Evolutionary conservation across 2,888 invertebrate species (phyloP).

Genomic region (Apeira syringaria): DNA sequence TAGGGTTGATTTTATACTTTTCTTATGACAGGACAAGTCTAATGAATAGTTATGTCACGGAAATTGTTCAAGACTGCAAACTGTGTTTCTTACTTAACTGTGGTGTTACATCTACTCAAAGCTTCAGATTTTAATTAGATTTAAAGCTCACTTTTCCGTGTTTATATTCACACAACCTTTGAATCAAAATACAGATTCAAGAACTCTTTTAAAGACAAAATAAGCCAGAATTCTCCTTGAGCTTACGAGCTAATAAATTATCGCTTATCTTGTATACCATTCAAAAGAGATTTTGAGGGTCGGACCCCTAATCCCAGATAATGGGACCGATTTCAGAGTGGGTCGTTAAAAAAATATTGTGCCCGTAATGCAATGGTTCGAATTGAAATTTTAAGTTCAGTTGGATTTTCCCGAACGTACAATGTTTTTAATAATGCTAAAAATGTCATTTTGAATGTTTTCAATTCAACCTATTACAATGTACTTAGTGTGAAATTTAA

Average conservation of each 20-base stretch:
- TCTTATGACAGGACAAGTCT: too few species aligned
- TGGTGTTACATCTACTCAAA: too few species aligned
- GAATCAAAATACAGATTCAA: constrained; percentile 1
- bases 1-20: too few species aligned
- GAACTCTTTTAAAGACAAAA: constrained; percentile 14
- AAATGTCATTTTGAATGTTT: too few species aligned
- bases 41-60: too few species aligned
- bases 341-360: constrained; percentile 21
- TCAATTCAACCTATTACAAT: too few species aligned
- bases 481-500: too few species aligned
- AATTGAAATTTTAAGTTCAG: constrained; percentile 17
- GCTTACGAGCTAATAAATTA: constrained; percentile 24
- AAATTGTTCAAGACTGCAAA: too few species aligned
- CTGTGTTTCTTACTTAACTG: too few species aligned
- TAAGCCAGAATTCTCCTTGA: constrained; percentile 6
- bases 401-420: not conserved
- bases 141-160: not conserved
- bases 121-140: constrained; percentile 4
- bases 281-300: constrained; percentile 47
- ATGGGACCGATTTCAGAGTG: constrained; percentile 44
- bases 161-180: constrained; percentile 4
- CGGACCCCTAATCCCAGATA: constrained; percentile 44
- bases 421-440: too few species aligned
- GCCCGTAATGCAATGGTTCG: constrained; percentile 16
- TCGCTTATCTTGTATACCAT: constrained; percentile 40